phyloP scores from a whole-genome alignment of 2,888 invertebrate genomes.

The Sialis lutaria region DNA sequence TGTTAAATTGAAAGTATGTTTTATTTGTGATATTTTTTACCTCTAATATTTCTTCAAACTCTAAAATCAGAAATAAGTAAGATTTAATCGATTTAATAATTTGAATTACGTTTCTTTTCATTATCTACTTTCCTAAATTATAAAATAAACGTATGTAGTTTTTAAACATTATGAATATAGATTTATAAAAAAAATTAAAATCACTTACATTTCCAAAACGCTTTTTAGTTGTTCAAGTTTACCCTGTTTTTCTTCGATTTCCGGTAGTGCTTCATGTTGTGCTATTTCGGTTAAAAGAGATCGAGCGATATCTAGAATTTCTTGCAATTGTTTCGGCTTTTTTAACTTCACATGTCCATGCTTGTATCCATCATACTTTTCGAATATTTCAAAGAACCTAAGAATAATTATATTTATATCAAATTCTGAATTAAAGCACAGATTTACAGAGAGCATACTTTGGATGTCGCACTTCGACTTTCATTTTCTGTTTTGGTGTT shows the following conservation, averaged over 20 bases:
- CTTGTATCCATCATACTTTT: slow-evolving; percentile 90
- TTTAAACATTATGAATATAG: not conserved
- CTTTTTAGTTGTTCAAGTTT: slow-evolving; percentile 95
- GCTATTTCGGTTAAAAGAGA: slow-evolving; percentile 79
- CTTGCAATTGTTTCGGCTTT: slow-evolving; percentile 90
- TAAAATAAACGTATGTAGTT: not conserved
- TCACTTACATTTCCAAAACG: slow-evolving; percentile 92
- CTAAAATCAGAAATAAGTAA: too few relatives aligned
- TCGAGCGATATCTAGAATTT: slow-evolving; percentile 92
- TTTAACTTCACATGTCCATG: slow-evolving; percentile 95
- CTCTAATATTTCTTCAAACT: too few relatives aligned
- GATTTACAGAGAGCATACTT: slow-evolving; percentile 38
- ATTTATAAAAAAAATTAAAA: slow-evolving; percentile 2
- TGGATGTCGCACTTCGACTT: slow-evolving; percentile 93
- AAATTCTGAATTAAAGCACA: not conserved
- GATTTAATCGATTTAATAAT: too few relatives aligned
- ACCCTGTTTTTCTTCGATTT: slow-evolving; percentile 91
- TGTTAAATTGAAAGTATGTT: too few relatives aligned
- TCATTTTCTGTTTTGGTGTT: slow-evolving; percentile 99
- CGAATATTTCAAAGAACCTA: slow-evolving; percentile 96
- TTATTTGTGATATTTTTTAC: too few relatives aligned
- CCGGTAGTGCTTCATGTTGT: slow-evolving; percentile 71
- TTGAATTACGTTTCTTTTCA: too few relatives aligned
- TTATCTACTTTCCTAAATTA: too few relatives aligned
- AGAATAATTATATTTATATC: too few relatives aligned